Percentiles rank a stretch among this genome's conserved stretches.
phyloP scores from a whole-genome alignment of 2,797 vertebrate genomes.

The Loriculus beryllinus region DNA sequence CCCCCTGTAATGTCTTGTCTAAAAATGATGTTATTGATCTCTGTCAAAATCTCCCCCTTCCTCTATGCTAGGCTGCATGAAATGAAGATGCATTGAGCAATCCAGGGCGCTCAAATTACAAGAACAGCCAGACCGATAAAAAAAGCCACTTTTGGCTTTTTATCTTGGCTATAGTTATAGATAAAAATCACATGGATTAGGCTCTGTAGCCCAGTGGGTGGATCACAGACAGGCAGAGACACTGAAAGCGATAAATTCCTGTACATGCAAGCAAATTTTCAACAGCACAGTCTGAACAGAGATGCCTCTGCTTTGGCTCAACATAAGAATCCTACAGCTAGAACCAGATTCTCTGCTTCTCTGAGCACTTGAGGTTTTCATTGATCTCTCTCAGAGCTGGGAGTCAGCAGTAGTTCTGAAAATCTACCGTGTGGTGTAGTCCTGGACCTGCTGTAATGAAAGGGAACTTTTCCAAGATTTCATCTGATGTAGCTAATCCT shows the following conservation, averaged over 20 bases:
- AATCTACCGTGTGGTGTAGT: neutral
- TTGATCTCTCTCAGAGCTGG: neutral
- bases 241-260: neutral
- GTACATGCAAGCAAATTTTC: neutral
- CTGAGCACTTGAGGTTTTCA: neutral
- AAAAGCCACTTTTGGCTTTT: conserved; percentile 3
- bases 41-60: conserved; percentile 44
- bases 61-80: neutral
- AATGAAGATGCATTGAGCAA: neutral
- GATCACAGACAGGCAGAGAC: neutral
- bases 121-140: neutral
- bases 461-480: conserved; percentile 13
- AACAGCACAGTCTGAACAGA: neutral
- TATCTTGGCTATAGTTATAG: neutral
- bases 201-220: neutral
- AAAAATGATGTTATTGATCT: conserved; percentile 58
- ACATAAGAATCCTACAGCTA: neutral
- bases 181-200: neutral
- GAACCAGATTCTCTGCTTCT: neutral
- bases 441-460: neutral
- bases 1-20: conserved; percentile 44
- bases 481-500: neutral
- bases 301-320: neutral
- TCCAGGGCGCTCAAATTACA: conserved; percentile 19
- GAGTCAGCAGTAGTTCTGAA: neutral